Base-by-base conservation (phyloP, 2,888 invertebrate species). In the Cerceris rybyensis region DNA sequence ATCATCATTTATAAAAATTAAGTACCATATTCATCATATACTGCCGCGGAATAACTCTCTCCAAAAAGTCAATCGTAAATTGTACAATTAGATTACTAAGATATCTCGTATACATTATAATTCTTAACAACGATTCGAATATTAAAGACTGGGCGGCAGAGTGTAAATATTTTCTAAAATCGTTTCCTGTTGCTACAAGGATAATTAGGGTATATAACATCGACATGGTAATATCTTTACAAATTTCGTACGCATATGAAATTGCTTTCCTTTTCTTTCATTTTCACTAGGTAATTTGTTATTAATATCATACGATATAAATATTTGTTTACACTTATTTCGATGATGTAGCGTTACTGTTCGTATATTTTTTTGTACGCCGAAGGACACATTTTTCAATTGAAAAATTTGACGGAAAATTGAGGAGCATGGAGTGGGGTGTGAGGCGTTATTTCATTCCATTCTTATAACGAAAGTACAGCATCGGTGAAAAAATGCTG, bases 321-420 rank as follows among this genome's bases (percentile, higher is more conserved):
- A 85, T 87, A 82, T 80, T 85, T 64, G 57, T 82, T 87, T 86
- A 87, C 59, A 64, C 50, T 72, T 87, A 84, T 82, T 84, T 87
- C 82, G 69, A 87, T 87, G 85, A 87, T 74, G 73, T 80, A 76
- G 78, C 39, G 61, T 76, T 77, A 71, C n/a, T 54, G 28, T 64
- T 59, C n/a, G 9, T 64, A 57, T 65, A 28, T 28, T 70, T 54
- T 43, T 59, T 80, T 78, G 49, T 70, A 76, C 52, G 50, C 75
- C 71, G 60, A 69, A 69, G 50, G 57, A 58, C 39, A 49, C 43
- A 65, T 57, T 43, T 55, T 71, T 17, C 2, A 28, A 75, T 16
- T 67, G 43, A 41, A 78, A 72, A 71, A 64, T 43, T 60, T 46
- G 63, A 67, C 68, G 75, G 70, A 63, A 77, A 67, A 17, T 28